A percentile compares a stretch with the other conserved stretches of the same genome.
Conservation (phyloP, 2,113 vertebrate genomes). For the Phaetusa simplex region DNA sequence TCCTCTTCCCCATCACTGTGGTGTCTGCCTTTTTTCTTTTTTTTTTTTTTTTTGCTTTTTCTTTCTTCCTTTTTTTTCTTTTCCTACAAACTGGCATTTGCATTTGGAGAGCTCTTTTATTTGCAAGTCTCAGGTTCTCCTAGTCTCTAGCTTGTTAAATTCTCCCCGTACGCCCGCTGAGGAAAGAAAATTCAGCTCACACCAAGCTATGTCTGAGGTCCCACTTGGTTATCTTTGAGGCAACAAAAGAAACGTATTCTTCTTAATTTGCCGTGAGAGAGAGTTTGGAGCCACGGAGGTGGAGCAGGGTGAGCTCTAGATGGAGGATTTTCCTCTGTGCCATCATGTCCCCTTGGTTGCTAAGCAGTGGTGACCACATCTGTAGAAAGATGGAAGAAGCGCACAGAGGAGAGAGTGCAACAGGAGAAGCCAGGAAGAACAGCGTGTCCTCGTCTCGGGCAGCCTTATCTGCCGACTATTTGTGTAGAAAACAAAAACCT, state of each 20-base stretch:
- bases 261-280: neutral
- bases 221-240: neutral
- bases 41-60: rapidly evolving
- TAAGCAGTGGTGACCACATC: slow-evolving; percentile 26
- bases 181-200: neutral
- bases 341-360: slow-evolving; percentile 24
- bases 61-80: rapidly evolving
- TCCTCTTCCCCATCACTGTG: neutral
- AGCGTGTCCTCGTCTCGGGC: neutral
- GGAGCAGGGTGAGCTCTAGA: neutral
- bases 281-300: neutral
- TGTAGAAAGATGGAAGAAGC: neutral
- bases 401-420: neutral
- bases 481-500: neutral
- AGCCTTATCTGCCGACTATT: neutral
- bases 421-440: neutral
- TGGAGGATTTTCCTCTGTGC: neutral
- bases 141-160: neutral
- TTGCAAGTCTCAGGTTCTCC: neutral
- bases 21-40: neutral
- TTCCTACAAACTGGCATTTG: neutral
- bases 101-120: neutral
- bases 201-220: rapidly evolving
- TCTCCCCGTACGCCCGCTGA: neutral
- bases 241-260: neutral